phyloP scores from a whole-genome alignment of 2,888 invertebrate genomes.

The Lasius fuliginosus region DNA sequence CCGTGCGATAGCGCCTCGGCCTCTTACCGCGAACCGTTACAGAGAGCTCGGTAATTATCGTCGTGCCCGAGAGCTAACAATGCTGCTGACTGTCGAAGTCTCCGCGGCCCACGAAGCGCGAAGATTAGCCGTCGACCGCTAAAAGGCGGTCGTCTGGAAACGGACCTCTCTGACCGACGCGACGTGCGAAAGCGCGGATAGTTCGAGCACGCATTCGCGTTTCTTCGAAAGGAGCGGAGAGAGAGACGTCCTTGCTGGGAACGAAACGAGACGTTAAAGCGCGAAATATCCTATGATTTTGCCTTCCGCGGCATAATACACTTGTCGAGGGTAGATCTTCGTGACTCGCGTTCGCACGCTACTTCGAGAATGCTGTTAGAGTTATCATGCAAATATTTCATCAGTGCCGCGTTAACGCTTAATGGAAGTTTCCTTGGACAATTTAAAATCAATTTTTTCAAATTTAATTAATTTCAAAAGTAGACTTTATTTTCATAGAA shows the following conservation, averaged over 20 bases:
- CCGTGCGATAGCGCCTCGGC: constrained; percentile 63
- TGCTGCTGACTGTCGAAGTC: constrained; percentile 77
- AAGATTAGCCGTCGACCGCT: constrained; percentile 76
- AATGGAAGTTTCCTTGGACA: background rate
- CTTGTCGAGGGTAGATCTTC: background rate
- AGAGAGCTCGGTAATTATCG: constrained; percentile 75
- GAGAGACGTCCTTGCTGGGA: constrained; percentile 35
- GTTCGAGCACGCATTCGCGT: constrained; percentile 50
- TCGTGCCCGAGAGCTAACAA: constrained; percentile 72
- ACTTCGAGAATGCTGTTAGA: background rate
- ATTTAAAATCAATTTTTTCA: background rate
- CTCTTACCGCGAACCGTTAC: constrained; percentile 61
- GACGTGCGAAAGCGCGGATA: constrained; percentile 60
- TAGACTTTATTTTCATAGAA: background rate
- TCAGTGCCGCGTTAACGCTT: background rate
- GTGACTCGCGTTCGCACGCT: background rate
- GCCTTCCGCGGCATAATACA: background rate
- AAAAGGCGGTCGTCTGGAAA: constrained; percentile 67
- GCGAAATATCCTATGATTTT: constrained; percentile 7
- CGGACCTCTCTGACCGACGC: background rate
- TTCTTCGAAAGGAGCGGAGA: constrained; percentile 61
- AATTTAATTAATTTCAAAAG: background rate
- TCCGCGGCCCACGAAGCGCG: constrained; percentile 52
- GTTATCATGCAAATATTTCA: background rate
- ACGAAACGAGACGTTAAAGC: background rate